Evolutionary conservation across 2,797 vertebrate genomes (phyloP).

Genomic region (Podarcis lilfordi): DNA sequence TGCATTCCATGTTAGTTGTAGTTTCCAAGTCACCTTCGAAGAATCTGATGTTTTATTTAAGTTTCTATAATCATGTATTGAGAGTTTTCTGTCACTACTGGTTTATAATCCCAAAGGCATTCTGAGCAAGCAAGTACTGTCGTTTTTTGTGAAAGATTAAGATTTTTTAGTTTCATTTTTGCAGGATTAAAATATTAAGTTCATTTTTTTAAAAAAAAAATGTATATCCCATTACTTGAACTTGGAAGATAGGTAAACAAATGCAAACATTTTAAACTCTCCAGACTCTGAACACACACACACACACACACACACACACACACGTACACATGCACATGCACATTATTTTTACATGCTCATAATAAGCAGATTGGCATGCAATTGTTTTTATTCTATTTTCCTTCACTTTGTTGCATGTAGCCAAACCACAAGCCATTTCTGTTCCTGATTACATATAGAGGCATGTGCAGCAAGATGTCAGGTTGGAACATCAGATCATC

Average conservation of each 20-base stretch:
- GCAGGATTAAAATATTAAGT: neutral
- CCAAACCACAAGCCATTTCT: conserved; percentile 16
- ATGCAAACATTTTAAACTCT: neutral
- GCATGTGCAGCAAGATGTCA: conserved; percentile 9
- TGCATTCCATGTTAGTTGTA: no score
- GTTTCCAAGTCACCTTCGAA: no score
- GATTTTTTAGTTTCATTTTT: neutral
- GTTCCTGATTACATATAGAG: conserved; percentile 27
- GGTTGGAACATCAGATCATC: conserved; percentile 11
- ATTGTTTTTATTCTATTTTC: neutral
- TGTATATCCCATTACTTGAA: neutral
- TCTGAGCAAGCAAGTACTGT: neutral
- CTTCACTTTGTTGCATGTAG: neutral
- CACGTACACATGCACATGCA: neutral
- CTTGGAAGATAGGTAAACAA: neutral
- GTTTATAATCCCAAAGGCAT: neutral
- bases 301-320: neutral
- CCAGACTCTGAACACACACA: neutral
- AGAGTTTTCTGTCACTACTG: neutral
- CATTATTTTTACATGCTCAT: neutral
- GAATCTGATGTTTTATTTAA: neutral
- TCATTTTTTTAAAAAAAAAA: neutral
- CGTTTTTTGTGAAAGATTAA: neutral
- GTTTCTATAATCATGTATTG: neutral
- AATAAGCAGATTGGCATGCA: neutral